A percentile compares a stretch with the other conserved stretches of the same genome.
These are phyloP conservation scores for Magallana angulata DNA, from an alignment of 1,140 invertebrate genomes.

Conservation along the genomic window DNA sequence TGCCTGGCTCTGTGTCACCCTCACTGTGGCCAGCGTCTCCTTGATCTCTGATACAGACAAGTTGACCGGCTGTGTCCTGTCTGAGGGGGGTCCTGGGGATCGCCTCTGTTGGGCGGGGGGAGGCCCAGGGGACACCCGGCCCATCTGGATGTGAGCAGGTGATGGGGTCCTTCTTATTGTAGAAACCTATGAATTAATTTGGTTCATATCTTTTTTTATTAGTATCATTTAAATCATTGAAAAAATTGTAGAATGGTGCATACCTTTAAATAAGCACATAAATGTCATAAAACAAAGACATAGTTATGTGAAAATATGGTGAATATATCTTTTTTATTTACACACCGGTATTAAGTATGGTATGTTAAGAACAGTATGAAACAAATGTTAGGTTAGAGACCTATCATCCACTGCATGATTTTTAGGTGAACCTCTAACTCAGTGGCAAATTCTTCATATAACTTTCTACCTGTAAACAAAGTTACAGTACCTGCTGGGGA, in stretches of 20 bases:
- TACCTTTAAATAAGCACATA: background rate
- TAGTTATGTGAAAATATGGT: too few relatives aligned
- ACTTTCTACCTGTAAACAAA: too few relatives aligned
- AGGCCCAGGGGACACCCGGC: conserved; percentile 36
- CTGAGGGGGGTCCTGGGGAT: background rate
- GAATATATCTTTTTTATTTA: too few relatives aligned
- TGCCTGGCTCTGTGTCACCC: background rate
- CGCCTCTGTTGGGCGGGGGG: background rate
- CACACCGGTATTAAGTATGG: too few relatives aligned
- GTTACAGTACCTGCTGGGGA: conserved; percentile 11
- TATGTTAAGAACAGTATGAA: too few relatives aligned
- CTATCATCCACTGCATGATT: too few relatives aligned
- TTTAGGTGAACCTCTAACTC: too few relatives aligned
- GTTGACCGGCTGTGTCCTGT: conserved; percentile 49
- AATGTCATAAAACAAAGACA: background rate
- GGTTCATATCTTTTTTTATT: too few relatives aligned
- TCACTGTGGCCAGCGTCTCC: background rate
- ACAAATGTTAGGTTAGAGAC: too few relatives aligned
- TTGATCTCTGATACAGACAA: conserved; percentile 44
- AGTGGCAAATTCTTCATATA: too few relatives aligned
- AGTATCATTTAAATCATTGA: too few relatives aligned
- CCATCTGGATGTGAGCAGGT: conserved; percentile 47
- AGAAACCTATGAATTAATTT: conserved; percentile 42
- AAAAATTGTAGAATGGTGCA: too few relatives aligned
- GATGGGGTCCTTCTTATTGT: conserved; percentile 57